Conservation (phyloP, 1,140 invertebrate genomes). For the Ceratina japonica region DNA sequence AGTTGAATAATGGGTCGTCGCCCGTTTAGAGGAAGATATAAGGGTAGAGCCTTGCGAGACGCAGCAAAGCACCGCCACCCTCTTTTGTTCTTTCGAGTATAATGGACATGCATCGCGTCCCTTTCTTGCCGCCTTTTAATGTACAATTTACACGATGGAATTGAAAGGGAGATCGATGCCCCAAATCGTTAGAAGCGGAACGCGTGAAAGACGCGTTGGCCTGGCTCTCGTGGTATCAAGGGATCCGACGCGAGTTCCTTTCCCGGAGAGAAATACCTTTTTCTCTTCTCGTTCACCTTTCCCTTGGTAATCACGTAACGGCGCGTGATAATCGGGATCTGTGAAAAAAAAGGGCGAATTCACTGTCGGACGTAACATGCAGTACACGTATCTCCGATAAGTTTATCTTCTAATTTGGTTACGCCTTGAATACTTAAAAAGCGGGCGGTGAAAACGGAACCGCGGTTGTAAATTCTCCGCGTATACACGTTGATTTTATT, state of each 20-base stretch:
- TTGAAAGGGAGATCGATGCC: constrained; percentile 46
- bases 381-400: constrained; percentile 12
- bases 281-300: constrained; percentile 2
- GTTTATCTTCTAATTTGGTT: constrained; percentile 41
- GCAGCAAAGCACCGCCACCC: constrained; percentile 20
- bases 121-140: constrained; percentile 32
- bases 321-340: constrained; percentile 20
- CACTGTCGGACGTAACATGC: not conserved
- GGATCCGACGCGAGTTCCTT: constrained; percentile 16
- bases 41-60: not conserved
- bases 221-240: constrained; percentile 10
- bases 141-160: constrained; percentile 38
- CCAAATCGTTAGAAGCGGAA: constrained; percentile 44
- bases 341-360: not conserved
- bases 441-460: not conserved
- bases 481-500: not conserved
- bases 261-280: not conserved
- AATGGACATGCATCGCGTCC: constrained; percentile 41
- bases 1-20: constrained; percentile 36
- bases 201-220: constrained; percentile 15
- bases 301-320: constrained; percentile 32
- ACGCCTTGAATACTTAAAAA: not conserved
- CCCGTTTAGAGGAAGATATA: constrained; percentile 3
- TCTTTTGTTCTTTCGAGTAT: constrained; percentile 42
- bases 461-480: not conserved